A percentile compares a stretch with the other conserved stretches of the same genome.
Conservation (phyloP, 2,113 vertebrate species). For the Tachycineta bicolor region DNA sequence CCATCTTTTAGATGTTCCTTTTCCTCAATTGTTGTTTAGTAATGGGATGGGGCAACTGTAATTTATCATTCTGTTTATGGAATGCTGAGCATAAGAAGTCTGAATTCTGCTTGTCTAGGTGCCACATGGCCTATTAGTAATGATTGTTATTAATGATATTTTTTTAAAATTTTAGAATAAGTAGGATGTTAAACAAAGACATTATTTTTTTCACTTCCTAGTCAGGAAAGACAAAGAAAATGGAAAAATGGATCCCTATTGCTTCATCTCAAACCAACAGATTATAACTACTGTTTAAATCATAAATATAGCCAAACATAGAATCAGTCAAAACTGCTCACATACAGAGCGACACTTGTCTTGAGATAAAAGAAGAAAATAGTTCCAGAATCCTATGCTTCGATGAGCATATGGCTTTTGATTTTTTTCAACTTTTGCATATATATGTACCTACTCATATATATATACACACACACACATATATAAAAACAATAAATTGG, state of each 20-base stretch:
- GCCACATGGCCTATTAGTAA: neutral
- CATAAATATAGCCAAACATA: neutral
- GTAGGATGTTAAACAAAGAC: neutral
- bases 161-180: neutral
- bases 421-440: neutral
- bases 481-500: neutral
- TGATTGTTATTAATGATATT: neutral
- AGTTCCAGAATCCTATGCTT: neutral
- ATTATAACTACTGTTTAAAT: neutral
- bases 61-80: neutral
- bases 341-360: neutral
- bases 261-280: neutral
- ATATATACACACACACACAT: too few species aligned
- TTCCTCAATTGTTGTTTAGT: neutral
- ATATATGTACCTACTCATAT: neutral
- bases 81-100: neutral
- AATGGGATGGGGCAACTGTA: neutral
- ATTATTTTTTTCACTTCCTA: neutral
- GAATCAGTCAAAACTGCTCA: neutral
- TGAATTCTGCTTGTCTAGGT: neutral
- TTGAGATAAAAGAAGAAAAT: neutral
- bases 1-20: neutral
- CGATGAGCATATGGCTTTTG: neutral
- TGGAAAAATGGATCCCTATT: neutral
- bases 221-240: neutral